phyloP scores from a whole-genome alignment of 1,140 invertebrate genomes.

The Medauroidea extradentata region DNA sequence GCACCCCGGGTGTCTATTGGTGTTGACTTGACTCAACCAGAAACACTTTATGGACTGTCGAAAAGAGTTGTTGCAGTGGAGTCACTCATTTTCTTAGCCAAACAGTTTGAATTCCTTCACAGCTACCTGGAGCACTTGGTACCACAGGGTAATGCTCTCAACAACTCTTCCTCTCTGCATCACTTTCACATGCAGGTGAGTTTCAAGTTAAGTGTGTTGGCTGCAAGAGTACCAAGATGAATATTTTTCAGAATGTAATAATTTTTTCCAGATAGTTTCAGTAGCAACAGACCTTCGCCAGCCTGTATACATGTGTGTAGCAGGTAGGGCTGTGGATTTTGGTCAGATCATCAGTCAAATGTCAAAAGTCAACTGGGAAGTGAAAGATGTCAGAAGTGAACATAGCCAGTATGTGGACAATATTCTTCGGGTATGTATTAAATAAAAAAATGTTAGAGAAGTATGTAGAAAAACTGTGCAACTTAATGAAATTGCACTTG shows the following conservation, averaged over 20 bases:
- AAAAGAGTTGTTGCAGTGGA: slow-evolving; percentile 89
- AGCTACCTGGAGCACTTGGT: slow-evolving; percentile 75
- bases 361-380: slow-evolving; percentile 92
- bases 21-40: slow-evolving; percentile 65
- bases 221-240: background rate
- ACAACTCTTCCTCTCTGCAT: slow-evolving; percentile 57
- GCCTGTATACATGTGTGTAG: slow-evolving; percentile 82
- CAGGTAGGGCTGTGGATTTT: slow-evolving; percentile 73
- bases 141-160: slow-evolving; percentile 48
- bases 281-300: slow-evolving; percentile 68
- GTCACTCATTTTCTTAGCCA: slow-evolving; percentile 83
- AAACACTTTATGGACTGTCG: slow-evolving; percentile 72
- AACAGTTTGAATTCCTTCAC: slow-evolving; percentile 79
- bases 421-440: slow-evolving; percentile 53
- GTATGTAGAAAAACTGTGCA: too few relatives aligned
- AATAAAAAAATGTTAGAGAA: slow-evolving; percentile 8
- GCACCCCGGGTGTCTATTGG: slow-evolving; percentile 60
- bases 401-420: slow-evolving; percentile 86
- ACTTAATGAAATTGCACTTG: too few relatives aligned
- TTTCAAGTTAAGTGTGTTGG: slow-evolving; percentile 15
- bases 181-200: slow-evolving; percentile 64
- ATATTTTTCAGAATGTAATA: background rate
- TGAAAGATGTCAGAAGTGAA: slow-evolving; percentile 91
- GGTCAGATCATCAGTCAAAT: slow-evolving; percentile 75
- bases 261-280: slow-evolving; percentile 57